Evolutionary conservation across 2,113 vertebrate species (phyloP), one percentile per base, ranked within the genome.

Genomic region (Podarcis raffonei): DNA sequence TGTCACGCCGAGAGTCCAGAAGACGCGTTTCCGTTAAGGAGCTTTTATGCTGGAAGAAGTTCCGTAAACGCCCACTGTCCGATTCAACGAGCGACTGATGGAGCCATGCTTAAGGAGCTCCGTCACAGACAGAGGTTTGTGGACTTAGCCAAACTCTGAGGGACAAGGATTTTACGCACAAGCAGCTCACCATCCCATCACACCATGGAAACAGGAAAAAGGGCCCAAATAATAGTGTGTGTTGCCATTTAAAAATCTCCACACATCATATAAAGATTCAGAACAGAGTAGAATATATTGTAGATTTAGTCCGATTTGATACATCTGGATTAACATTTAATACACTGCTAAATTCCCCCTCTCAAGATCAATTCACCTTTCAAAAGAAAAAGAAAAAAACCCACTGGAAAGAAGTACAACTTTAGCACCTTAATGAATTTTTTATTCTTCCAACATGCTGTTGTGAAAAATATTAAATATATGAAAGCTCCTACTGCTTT

Each of bases 401-500:
- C 23, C n/a, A 65, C 22, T 35, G 32, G 62, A 39, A 83, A 83
- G 27, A 69, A 42, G 7, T 30, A 53, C 39, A 84, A 53, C 68
- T 84, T 72, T 72, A 84, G 68, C 68, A 84, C 39, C 30, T 84
- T 53, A 53, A 84, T 53, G 30, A 23, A n/a, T 72, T 72, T 71
- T 84, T 53, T 53, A 84, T 53, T 27, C 88, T 53, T 81, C 83
- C 20, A 90, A 93, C 32, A 94, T 4, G 85, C n/a, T 77, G 22
- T 13, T 86, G 15, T 48, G 74, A 39, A 90, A 94, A 88, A 62
- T 13, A 87, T 9, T 90, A 93, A 91, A 81, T 71, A 37, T 59
- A 81, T 81, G 53, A 81, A 42, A 62, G 53, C 30, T 72, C 86
- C 48, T 91, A 89, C 87, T 35, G 78, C 89, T 91, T 94, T 90